phyloP scores from a whole-genome alignment of 2,113 vertebrate genomes.

The Brachyhypopomus gauderio region DNA sequence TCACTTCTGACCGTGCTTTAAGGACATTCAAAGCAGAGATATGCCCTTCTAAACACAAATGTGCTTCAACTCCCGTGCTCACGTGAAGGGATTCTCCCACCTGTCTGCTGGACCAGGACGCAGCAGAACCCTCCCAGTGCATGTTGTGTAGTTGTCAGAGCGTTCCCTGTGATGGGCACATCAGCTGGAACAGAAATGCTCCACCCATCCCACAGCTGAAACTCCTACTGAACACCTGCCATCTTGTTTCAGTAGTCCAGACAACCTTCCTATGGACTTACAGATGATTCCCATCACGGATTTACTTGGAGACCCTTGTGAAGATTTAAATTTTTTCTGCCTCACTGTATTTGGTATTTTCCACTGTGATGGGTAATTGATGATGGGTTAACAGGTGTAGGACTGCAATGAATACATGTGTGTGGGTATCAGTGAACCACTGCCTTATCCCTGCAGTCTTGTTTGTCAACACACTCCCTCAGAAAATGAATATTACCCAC shows the following conservation, averaged over 20 bases:
- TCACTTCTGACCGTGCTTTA: neutral
- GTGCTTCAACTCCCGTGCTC: neutral
- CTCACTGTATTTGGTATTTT: too few species aligned
- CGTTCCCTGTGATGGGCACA: neutral
- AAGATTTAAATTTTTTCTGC: too few species aligned
- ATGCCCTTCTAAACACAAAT: neutral
- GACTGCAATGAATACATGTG: neutral
- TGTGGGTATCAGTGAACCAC: neutral
- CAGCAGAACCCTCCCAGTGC: slow-evolving; percentile 9
- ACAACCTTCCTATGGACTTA: neutral
- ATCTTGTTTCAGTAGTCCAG: too few species aligned
- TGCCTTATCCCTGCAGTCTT: neutral
- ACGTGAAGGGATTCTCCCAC: neutral
- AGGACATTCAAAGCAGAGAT: neutral
- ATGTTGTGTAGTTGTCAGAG: slow-evolving; percentile 25
- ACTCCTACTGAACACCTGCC: too few species aligned
- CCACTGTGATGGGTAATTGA: too few species aligned
- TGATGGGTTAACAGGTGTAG: too few species aligned
- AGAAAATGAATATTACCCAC: slow-evolving; percentile 8
- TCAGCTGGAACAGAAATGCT: slow-evolving; percentile 10
- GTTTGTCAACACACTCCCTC: neutral
- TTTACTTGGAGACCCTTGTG: neutral
- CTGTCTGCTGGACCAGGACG: slow-evolving; percentile 10
- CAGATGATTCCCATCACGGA: too few species aligned
- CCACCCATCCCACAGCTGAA: slow-evolving; percentile 22